Base-by-base conservation (phyloP, 1,140 invertebrate species). In the Drosophila nebulosa region DNA sequence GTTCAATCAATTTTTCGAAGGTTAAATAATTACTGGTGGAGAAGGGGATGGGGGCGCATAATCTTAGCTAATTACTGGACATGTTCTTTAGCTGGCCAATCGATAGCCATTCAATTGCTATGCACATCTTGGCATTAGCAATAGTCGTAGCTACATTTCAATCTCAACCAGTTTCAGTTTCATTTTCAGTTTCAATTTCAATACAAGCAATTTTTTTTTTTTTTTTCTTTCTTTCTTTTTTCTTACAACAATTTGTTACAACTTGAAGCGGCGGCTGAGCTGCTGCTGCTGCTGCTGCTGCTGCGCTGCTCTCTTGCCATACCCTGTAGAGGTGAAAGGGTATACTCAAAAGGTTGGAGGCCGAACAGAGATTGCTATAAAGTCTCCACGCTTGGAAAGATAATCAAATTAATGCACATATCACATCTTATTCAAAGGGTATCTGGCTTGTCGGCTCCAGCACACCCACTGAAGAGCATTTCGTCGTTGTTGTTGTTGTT, bases 171-270 rank as follows among this genome's bases (percentile, higher is more conserved):
- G 81, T 85, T 81, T 81, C 57, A 64, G 74, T 76, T 81, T 81
- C 57, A 64, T 70, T 76, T 81, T 81, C 76, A 81, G 74, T 81
- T 85, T 85, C 73, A 79, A 80, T 86, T 86, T 86, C 78, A 86
- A 86, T 85, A 85, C 71, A 85, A 74, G 42, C 57, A 22, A 78
- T 85, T 55, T 52, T 52, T 52, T 52, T 3, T 51, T 27, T 53
- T 27, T 14, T 21, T 55, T 30, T 30, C 14, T 55, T 30, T 21
- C 3, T 51, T 30, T 55, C 10, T 55, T 55, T 26, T 55, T 26
- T 16, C 14, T 85, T 78, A 85, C 70, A 62, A 62, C 46, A 80
- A 81, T 85, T 81, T 86, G 69, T 86, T 85, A 85, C 83, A 85
- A 86, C 81, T 66, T 57, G 66, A 65, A 70, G 58, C 51, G 46